phyloP scores from a whole-genome alignment of 2,888 invertebrate genomes.

The Aporophyla nigra region DNA sequence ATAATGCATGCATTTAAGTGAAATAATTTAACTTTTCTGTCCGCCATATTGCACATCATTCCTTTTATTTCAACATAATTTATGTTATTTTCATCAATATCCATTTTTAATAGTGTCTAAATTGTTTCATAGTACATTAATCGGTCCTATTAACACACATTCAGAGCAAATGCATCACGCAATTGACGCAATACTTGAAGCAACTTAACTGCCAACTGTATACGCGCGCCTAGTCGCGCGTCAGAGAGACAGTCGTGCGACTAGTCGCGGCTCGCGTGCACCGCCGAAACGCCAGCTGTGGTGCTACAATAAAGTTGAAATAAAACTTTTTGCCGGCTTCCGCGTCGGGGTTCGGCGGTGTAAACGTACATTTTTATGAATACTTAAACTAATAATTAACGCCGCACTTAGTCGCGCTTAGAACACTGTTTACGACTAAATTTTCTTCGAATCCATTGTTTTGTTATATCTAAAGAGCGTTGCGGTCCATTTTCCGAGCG shows the following conservation, averaged over 20 bases:
- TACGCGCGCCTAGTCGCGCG: conserved; percentile 11
- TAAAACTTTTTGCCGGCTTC: conserved; percentile 76
- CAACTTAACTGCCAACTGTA: conserved; percentile 6
- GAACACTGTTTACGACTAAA: conserved; percentile 82
- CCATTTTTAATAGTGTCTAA: conserved; percentile 13
- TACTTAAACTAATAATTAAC: conserved; percentile 88
- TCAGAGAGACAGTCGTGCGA: conserved; percentile 30
- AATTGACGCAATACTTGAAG: conserved; percentile 34
- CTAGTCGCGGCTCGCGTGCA: conserved; percentile 59
- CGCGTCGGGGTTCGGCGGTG: conserved; percentile 72
- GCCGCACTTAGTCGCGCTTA: conserved; percentile 82
- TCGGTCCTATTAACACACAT: conserved; percentile 34
- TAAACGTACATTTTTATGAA: conserved; percentile 81
- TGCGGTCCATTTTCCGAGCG: conserved; percentile 78
- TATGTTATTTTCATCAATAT: conserved; percentile 21
- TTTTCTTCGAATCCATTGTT: conserved; percentile 82
- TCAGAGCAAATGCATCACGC: conserved; percentile 18
- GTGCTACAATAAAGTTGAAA: conserved; percentile 75
- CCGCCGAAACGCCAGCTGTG: conserved; percentile 78
- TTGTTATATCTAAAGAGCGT: conserved; percentile 79
- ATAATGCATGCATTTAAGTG: conserved; percentile 1
- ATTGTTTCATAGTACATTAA: conserved; percentile 28
- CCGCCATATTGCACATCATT: background rate
- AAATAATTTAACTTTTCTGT: conserved; percentile 18
- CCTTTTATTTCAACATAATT: background rate